Conservation (phyloP, 2,888 invertebrate genomes). For the Serrognathus titanus region DNA sequence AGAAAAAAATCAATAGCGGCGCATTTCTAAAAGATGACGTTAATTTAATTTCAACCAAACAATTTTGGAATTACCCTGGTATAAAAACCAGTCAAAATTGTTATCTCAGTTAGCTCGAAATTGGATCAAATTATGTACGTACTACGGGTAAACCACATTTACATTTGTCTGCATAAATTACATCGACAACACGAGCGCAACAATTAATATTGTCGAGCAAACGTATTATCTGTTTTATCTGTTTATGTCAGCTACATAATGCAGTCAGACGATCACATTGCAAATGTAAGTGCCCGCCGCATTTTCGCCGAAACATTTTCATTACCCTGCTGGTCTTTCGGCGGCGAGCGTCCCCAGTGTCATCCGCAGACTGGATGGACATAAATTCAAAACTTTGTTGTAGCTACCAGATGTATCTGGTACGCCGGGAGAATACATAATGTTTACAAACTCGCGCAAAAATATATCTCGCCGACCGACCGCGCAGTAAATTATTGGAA, state of each 20-base stretch:
- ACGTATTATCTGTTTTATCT: constrained; percentile 20
- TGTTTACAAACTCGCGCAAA: background rate
- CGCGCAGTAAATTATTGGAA: no score
- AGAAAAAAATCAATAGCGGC: no score
- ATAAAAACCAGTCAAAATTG: no score
- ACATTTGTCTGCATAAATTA: constrained; percentile 20
- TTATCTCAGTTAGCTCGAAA: no score
- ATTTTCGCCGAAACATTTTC: constrained; percentile 1
- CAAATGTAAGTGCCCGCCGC: background rate
- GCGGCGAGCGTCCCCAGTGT: constrained; percentile 17
- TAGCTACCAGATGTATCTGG: constrained; percentile 24
- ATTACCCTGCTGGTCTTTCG: constrained; percentile 4
- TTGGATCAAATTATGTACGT: no score
- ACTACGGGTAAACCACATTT: background rate
- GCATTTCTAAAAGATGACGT: no score
- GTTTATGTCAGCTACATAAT: constrained; percentile 23
- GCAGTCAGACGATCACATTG: constrained; percentile 10
- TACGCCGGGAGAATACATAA: constrained; percentile 10
- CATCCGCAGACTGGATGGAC: constrained; percentile 27
- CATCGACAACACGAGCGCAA: constrained; percentile 26
- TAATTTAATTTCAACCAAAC: no score
- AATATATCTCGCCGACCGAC: no score
- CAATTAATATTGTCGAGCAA: constrained; percentile 20
- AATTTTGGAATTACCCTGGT: no score
- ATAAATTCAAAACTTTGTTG: constrained; percentile 29